A percentile compares a stretch with the other conserved stretches of the same genome.
These are phyloP conservation scores for Berghia stephanieae DNA, from an alignment of 1,140 invertebrate species.

Conservation along the genomic window DNA sequence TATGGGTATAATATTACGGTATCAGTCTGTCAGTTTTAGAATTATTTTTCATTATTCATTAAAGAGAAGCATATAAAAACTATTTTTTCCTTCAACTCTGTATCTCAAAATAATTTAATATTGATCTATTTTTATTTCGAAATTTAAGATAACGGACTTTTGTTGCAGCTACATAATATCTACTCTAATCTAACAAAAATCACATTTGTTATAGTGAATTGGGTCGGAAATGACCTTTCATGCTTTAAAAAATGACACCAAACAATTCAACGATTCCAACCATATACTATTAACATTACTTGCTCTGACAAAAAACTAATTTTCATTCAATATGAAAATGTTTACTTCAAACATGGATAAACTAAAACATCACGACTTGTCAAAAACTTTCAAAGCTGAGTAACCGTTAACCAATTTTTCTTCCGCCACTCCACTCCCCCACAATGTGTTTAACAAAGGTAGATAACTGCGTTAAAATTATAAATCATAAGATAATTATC, in stretches of 20 bases:
- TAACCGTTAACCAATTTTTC: constrained; percentile 17
- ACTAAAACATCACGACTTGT: not conserved
- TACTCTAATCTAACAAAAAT: not conserved
- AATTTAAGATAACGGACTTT: too few species aligned
- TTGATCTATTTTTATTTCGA: too few species aligned
- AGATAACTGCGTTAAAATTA: not conserved
- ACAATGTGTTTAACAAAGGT: not conserved
- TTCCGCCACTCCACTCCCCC: not conserved
- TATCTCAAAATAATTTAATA: too few species aligned
- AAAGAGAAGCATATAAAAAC: too few species aligned
- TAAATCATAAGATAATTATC: not conserved
- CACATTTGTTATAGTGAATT: not conserved
- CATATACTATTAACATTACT: not conserved
- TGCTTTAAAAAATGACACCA: not conserved
- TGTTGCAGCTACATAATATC: too few species aligned
- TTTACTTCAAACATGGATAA: not conserved
- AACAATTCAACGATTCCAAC: too few species aligned
- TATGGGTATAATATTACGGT: too few species aligned
- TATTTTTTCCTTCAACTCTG: too few species aligned
- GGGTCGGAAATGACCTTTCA: not conserved
- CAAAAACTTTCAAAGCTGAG: constrained; percentile 8
- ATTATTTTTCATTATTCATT: too few species aligned
- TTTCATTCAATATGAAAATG: not conserved
- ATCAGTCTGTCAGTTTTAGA: too few species aligned
- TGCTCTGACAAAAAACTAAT: not conserved